Evolutionary conservation across 2,797 vertebrate species (phyloP), one percentile per base, ranked within the genome.

Genomic region (Choloepus didactylus): DNA sequence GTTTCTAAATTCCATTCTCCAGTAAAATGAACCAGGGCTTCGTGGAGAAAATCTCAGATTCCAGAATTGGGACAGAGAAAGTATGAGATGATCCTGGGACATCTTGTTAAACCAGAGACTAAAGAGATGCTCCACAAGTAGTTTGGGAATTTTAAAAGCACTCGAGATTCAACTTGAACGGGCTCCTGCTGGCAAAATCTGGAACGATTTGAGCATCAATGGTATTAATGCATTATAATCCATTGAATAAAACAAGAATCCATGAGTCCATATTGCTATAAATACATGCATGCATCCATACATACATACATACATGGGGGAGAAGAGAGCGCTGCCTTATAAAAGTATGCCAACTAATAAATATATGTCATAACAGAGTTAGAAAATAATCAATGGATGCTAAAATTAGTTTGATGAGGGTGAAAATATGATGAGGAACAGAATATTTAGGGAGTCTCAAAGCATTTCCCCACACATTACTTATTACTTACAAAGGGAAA

Each of bases 401-500:
- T 83, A 79, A 72, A 76, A 72, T 8, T 38, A 66, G n/a, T 64
- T 87, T 75, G 59, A 92, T 31, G 49, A 89, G 14, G 14, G 25
- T 86, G 21, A 73, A 91, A 81, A 15, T 56, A 51, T 56, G 31
- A 73, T 82, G 38, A 93, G 19, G 35, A 60, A 94, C 8, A 94
- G 54, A 62, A 70, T 54, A 84, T 81, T 69, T 76, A 67, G 23
- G 31, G 12, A 46, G 44, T 73, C 35, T 81, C 46, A 59, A 66
- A 72, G 62, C 38, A 72, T 38, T 82, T 77, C 10, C 23, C 38
- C 60, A 89, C 18, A 49, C n/a, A 83, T 89, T 69, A 75, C 44
- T 18, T 31, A 70, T 29, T 79, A 81, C 18, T 94, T 69, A 84
- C 27, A 91, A 90, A 80, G 1, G 18, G 19, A 66, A 93, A 94